Conservation (phyloP, 1,140 invertebrate species). For the Drosophila lini region DNA sequence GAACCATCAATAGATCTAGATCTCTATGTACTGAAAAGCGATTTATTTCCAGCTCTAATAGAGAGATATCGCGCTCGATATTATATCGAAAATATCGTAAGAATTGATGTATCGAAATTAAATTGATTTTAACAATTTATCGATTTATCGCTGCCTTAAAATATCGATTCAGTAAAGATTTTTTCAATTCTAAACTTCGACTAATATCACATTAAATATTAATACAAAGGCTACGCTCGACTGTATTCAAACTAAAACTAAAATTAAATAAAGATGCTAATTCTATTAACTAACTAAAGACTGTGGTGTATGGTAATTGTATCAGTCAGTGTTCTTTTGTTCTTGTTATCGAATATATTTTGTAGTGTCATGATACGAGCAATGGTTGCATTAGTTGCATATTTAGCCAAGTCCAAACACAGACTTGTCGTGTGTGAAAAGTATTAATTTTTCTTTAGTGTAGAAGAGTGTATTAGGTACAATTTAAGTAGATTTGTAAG, state of each 20-base stretch:
- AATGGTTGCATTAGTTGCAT: conserved; percentile 20
- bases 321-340: conserved; percentile 8
- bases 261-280: not conserved
- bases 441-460: conserved; percentile 16
- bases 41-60: too few species aligned
- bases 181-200: too few species aligned
- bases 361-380: conserved; percentile 54
- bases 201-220: too few species aligned
- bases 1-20: too few species aligned
- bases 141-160: not conserved
- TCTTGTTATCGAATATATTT: not conserved
- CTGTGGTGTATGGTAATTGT: conserved; percentile 19
- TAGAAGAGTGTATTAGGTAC: conserved; percentile 39
- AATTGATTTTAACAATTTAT: not conserved
- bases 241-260: not conserved
- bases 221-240: not conserved
- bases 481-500: conserved; percentile 12
- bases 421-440: conserved; percentile 2
- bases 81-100: too few species aligned
- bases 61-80: too few species aligned
- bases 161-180: not conserved
- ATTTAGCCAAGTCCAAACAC: conserved; percentile 12
- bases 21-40: not conserved
- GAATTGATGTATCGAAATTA: too few species aligned
- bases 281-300: conserved; percentile 3